phyloP scores from a whole-genome alignment of 2,113 vertebrate genomes.

The Clupea harengus region DNA sequence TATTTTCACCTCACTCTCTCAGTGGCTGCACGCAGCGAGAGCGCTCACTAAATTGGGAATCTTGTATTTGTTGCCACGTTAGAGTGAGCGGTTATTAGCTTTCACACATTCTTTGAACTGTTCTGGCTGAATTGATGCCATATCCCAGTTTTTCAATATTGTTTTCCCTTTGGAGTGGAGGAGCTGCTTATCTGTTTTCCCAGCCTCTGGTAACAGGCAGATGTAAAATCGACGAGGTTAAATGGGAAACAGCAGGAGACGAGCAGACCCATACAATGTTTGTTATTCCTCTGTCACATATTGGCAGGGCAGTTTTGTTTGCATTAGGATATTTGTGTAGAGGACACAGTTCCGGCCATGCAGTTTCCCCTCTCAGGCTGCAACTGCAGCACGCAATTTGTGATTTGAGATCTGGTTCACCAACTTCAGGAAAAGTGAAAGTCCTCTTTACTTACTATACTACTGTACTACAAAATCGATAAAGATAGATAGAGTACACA shows the following conservation, averaged over 20 bases:
- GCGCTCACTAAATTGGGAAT: neutral
- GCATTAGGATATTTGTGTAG: neutral
- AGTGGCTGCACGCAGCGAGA: neutral
- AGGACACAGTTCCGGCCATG: neutral
- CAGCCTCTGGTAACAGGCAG: neutral
- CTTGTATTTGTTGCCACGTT: neutral
- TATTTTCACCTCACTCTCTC: neutral
- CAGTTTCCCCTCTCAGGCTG: neutral
- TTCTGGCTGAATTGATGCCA: neutral
- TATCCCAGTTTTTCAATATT: neutral
- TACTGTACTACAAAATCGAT: neutral
- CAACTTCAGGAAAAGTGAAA: too few relatives aligned
- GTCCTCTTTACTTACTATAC: neutral
- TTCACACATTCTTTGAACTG: neutral
- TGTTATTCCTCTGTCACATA: neutral
- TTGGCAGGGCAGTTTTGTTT: neutral
- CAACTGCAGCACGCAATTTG: neutral
- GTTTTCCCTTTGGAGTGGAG: neutral
- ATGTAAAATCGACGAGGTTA: neutral
- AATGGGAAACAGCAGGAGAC: neutral
- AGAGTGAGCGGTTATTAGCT: neutral
- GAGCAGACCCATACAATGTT: neutral
- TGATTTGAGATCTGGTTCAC: neutral
- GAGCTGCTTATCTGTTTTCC: neutral
- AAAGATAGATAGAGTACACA: neutral